Evolutionary conservation across 2,888 invertebrate genomes (phyloP), one percentile per base, ranked within the genome.

Genomic region (Drymonia ruficornis): DNA sequence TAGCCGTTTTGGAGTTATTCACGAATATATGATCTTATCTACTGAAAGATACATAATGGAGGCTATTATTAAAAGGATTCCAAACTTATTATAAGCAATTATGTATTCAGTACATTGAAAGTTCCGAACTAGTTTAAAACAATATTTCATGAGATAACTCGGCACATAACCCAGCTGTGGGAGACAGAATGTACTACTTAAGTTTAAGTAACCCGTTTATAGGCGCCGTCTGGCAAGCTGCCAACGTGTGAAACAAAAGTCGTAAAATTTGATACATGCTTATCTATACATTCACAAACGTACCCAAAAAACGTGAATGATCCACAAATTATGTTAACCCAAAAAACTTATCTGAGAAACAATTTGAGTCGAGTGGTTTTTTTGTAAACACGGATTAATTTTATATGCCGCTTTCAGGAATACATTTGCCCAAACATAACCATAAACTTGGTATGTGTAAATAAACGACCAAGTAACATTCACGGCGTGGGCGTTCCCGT

Each of bases 171-270:
- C 56, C 63, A 70, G 65, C 60, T 68, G 66, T 59, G 55, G 29
- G 53, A 53, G 57, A 66, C 53, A 53, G 56, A 66, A 61, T 63
- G 55, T 58, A 59, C 63, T 65, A 67, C 76, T 70, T 67, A 61
- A 68, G 65, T 74, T 70, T 60, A 70, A 70, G 70, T 65, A 67
- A 76, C 63, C 64, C 65, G 64, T 76, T 72, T 66, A 71, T 61
- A 61, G 62, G 61, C 63, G 58, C 51, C 52, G 59, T 61, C 54
- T 76, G 76, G 76, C 74, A 50, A 46, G 19, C 55, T 50, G 78
- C 76, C 76, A 76, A 67, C 55, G 57, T 55, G 59, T 67, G 57
- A 52, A 58, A 59, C 63, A 54, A 65, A 70, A 59, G 54, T 52
- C 57, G 55, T 65, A 61, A 70, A 70, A 67, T 70, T 70, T 61